Evolutionary conservation across 92 coral and sea anemone genomes (phyloP), one percentile per base, ranked within the genome.

Genomic region (Porites lobata): DNA sequence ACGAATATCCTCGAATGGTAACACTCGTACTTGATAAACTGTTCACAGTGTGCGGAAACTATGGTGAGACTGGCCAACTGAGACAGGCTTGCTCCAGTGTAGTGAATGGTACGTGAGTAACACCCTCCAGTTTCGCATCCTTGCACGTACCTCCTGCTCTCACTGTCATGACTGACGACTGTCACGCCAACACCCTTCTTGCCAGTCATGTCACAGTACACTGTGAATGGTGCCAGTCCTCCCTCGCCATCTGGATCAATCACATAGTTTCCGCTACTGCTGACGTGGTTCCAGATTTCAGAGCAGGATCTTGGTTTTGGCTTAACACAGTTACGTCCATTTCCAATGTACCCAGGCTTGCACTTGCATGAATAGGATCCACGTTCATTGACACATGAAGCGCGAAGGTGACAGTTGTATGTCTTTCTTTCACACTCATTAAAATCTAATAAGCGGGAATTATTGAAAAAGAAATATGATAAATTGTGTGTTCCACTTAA

Each of bases 11-110:
- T 8, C 14, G 10, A 13, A 54, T 54, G 6, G 12, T 54, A 13
- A 56, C 61, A 56, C 61, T 56, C 13, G 8, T 56, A 56, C 66
- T 62, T 77, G 6, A 77, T 58, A 18, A 77, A 77, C 17, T 77
- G 81, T 11, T 77, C 69, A 24, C 81, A 77, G 54, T 77, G 81
- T 3, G 68, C 57, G 47, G 91, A 70, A 82, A 75, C 77, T 58
- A 2, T 22, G 61, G 67, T 66, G 70, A 38, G 78, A 59, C 77
- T 9, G 69, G 84, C 81, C 29, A 67, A 79, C 88, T 71, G 92
- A 43, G 38, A 76, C 11, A 53, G 78, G 75, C 78, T 66, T 18
- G 74, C 84, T 79, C 57, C 81, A 22, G 81, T 59, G 68, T 77
- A 77, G 2, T 58, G 69, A 59, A 77, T 77, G 43, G 59, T 9